Percentiles rank a stretch among this genome's conserved stretches.
Conservation (phyloP, 2,888 invertebrate species). For the Melanophora roralis region DNA sequence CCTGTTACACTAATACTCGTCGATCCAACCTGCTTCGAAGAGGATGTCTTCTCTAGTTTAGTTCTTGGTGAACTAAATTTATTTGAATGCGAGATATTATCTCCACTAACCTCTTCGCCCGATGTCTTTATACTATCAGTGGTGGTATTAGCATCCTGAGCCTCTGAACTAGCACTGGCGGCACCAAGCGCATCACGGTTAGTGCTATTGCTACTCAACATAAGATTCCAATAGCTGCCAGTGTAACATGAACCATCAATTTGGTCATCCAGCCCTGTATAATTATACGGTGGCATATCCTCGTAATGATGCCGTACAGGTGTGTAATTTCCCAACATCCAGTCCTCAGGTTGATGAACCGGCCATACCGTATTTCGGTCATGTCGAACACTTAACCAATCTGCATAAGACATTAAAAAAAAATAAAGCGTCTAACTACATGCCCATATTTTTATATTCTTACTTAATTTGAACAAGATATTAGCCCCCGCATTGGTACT, state of each 20-base stretch:
- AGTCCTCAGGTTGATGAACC: constrained; percentile 83
- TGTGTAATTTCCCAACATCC: constrained; percentile 77
- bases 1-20: constrained; percentile 40
- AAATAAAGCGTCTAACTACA: neutral
- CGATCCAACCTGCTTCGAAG: constrained; percentile 52
- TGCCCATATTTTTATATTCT: constrained; percentile 61
- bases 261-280: constrained; percentile 75
- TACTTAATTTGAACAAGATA: constrained; percentile 84
- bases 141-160: constrained; percentile 70
- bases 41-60: constrained; percentile 37
- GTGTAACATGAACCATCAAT: constrained; percentile 74
- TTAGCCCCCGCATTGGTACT: constrained; percentile 91
- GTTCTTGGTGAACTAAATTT: constrained; percentile 42
- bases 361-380: constrained; percentile 88
- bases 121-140: constrained; percentile 70
- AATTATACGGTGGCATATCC: constrained; percentile 76
- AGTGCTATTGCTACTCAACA: constrained; percentile 65
- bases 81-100: constrained; percentile 48
- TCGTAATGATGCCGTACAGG: constrained; percentile 77
- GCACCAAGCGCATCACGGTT: constrained; percentile 60
- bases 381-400: constrained; percentile 87
- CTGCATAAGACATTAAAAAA: constrained; percentile 69
- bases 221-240: constrained; percentile 75
- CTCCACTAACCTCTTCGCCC: constrained; percentile 54
- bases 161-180: constrained; percentile 63